Evolutionary conservation across 2,888 invertebrate species (phyloP).

Genomic region (Hipparchia semele): DNA sequence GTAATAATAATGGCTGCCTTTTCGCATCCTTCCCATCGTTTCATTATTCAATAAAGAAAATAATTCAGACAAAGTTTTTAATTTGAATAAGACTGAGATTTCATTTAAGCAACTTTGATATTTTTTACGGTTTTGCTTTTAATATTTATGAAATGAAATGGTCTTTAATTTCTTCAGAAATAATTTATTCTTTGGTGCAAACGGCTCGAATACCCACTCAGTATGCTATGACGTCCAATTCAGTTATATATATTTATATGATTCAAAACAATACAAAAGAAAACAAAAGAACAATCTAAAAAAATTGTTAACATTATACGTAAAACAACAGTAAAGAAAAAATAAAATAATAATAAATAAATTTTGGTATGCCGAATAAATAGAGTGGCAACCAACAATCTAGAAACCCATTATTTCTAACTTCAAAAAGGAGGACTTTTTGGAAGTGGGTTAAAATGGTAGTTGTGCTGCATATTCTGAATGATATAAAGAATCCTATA

Average conservation of each 20-base stretch:
- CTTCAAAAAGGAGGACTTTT: too few relatives aligned
- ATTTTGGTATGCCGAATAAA: too few relatives aligned
- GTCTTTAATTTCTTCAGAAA: conserved; percentile 26
- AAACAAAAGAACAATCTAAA: too few relatives aligned
- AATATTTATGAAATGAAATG: conserved; percentile 37
- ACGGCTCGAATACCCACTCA: background rate
- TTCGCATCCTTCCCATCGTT: conserved; percentile 62
- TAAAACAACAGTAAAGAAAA: too few relatives aligned
- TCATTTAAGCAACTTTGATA: conserved; percentile 35
- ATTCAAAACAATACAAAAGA: too few relatives aligned
- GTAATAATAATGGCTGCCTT: conserved; percentile 71
- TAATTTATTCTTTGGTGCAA: background rate
- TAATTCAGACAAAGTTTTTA: conserved; percentile 40
- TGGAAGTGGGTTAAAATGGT: too few relatives aligned
- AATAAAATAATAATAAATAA: too few relatives aligned
- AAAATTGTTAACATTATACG: too few relatives aligned
- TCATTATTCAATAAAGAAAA: conserved; percentile 63
- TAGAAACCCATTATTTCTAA: too few relatives aligned
- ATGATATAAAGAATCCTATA: too few relatives aligned
- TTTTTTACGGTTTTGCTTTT: conserved; percentile 28
- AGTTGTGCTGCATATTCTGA: too few relatives aligned
- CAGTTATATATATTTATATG: background rate
- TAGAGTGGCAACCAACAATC: too few relatives aligned
- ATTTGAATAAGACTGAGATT: conserved; percentile 39
- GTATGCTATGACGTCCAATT: background rate